Evolutionary conservation across 2,888 invertebrate genomes (phyloP).

Genomic region (Poecilus cupreus): DNA sequence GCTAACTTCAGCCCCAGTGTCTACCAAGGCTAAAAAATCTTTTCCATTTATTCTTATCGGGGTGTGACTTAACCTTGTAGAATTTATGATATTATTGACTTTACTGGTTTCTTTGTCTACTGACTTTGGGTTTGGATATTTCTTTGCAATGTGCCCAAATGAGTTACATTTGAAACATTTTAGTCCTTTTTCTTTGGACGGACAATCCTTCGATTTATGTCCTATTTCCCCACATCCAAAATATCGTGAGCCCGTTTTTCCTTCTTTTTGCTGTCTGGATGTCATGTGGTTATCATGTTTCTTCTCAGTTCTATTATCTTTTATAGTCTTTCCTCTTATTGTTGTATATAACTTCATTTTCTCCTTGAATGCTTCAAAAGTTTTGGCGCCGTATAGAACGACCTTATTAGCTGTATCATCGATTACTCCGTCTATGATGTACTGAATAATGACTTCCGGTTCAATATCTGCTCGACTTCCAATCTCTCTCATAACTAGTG

Average conservation of each 20-base stretch:
- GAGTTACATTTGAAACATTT: neutral
- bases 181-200: neutral
- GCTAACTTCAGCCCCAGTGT: constrained; percentile 25
- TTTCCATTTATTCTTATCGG: neutral
- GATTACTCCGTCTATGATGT: constrained; percentile 41
- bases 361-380: constrained; percentile 22
- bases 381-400: constrained; percentile 36
- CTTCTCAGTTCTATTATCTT: neutral
- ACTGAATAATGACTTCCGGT: neutral
- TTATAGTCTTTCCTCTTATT: constrained; percentile 22
- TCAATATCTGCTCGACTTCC: neutral
- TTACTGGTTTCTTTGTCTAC: neutral
- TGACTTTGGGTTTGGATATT: neutral
- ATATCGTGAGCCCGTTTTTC: neutral
- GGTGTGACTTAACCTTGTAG: neutral
- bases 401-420: constrained; percentile 31
- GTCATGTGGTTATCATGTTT: neutral
- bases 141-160: neutral
- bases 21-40: neutral
- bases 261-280: neutral
- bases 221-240: neutral
- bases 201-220: neutral
- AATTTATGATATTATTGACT: neutral
- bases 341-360: constrained; percentile 32
- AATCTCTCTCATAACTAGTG: constrained; percentile 66